Evolutionary conservation across 2,888 invertebrate species (phyloP).

Genomic region (Micropterix aruncella): DNA sequence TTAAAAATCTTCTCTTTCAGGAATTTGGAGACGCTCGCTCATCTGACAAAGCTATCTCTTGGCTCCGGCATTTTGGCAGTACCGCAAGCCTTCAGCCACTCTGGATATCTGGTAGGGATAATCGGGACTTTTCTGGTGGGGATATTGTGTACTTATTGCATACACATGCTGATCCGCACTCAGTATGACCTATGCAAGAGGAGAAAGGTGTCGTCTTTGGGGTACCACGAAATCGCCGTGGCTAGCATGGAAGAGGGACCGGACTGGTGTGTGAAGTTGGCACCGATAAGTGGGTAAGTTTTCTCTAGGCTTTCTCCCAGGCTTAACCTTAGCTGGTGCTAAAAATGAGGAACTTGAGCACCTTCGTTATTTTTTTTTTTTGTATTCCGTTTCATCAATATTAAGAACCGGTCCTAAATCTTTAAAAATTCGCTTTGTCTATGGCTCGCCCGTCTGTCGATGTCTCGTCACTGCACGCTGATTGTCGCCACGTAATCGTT

Average conservation of each 20-base stretch:
- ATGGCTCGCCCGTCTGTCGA: too few relatives aligned
- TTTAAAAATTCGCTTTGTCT: too few relatives aligned
- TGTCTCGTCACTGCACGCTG: too few relatives aligned
- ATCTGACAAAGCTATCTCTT: slow-evolving; percentile 77
- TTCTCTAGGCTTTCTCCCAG: too few relatives aligned
- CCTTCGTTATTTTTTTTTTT: too few relatives aligned
- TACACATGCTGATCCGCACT: slow-evolving; percentile 69
- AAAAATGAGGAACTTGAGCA: too few relatives aligned
- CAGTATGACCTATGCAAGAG: slow-evolving; percentile 48
- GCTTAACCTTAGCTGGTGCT: too few relatives aligned
- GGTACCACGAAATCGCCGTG: slow-evolving; percentile 72
- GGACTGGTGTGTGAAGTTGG: slow-evolving; percentile 42
- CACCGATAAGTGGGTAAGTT: slow-evolving; percentile 53
- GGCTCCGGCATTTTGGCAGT: slow-evolving; percentile 88
- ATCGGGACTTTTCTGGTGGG: slow-evolving; percentile 76
- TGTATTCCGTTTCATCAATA: too few relatives aligned
- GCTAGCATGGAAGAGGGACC: slow-evolving; percentile 69
- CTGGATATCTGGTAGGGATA: slow-evolving; percentile 69
- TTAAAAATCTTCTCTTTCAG: slow-evolving; percentile 34
- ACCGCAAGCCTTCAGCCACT: slow-evolving; percentile 73
- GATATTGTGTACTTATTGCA: slow-evolving; percentile 84
- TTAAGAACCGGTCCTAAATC: too few relatives aligned
- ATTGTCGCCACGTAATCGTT: too few relatives aligned
- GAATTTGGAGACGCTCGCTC: slow-evolving; percentile 66
- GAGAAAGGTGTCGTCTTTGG: slow-evolving; percentile 47